Percentiles rank a stretch among this genome's conserved stretches.
Conservation (phyloP, 2,113 vertebrate species). For the Spea bombifrons region DNA sequence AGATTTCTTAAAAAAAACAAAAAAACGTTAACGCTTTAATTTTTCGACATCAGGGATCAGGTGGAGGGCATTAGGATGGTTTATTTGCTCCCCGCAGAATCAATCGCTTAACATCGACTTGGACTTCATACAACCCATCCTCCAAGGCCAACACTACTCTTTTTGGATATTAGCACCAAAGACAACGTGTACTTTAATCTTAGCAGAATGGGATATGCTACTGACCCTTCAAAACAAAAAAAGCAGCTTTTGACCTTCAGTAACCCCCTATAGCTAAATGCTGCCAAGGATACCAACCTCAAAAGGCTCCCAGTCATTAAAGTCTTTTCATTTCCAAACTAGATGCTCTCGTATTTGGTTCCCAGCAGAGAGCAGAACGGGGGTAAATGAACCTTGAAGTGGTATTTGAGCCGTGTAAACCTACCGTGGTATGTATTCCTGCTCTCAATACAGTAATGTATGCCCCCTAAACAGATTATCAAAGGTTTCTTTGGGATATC, state of each 20-base stretch:
- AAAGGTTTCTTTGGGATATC: slow-evolving; percentile 24
- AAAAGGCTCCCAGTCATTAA: slow-evolving; percentile 71
- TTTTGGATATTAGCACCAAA: slow-evolving; percentile 70
- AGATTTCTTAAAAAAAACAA: no score
- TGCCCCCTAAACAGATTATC: slow-evolving; percentile 43
- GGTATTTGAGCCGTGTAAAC: slow-evolving; percentile 60
- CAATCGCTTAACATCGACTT: background rate
- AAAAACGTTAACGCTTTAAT: no score
- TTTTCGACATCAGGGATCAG: no score
- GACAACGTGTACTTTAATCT: slow-evolving; percentile 69
- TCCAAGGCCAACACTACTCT: slow-evolving; percentile 5
- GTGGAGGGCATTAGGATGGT: no score
- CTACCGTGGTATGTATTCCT: slow-evolving; percentile 53
- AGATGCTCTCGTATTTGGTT: slow-evolving; percentile 61
- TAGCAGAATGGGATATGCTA: slow-evolving; percentile 71
- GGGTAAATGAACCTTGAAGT: slow-evolving; percentile 69
- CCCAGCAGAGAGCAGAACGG: slow-evolving; percentile 64
- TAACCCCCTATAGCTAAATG: slow-evolving; percentile 70
- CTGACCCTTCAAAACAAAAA: slow-evolving; percentile 62
- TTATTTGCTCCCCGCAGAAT: no score
- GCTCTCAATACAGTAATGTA: slow-evolving; percentile 47
- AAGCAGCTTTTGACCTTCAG: slow-evolving; percentile 69
- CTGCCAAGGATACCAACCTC: slow-evolving; percentile 64
- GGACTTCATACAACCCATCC: background rate
- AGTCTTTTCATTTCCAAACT: slow-evolving; percentile 71